phyloP scores from a whole-genome alignment of 2,797 vertebrate genomes.

The Neosilurus hyrtlii region DNA sequence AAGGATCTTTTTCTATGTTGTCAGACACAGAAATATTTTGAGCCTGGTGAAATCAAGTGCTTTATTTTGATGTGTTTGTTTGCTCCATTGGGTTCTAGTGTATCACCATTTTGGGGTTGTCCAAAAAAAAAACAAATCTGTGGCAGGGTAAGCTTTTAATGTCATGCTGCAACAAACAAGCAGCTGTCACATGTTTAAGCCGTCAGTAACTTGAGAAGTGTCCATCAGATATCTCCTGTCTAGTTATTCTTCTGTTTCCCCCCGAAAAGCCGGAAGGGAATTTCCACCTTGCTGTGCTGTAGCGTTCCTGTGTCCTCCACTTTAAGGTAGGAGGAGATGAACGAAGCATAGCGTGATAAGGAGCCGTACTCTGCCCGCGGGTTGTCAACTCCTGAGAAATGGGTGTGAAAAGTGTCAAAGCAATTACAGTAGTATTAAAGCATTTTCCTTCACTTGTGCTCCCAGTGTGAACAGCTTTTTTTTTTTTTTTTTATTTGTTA shows the following conservation, averaged over 20 bases:
- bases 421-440: conserved; percentile 70
- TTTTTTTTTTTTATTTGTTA: conserved; percentile 55
- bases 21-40: too few relatives aligned
- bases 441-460: conserved; percentile 64
- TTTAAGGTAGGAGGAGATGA: conserved; percentile 4
- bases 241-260: conserved; percentile 9
- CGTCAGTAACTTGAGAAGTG: conserved; percentile 22
- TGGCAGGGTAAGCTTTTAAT: conserved; percentile 11
- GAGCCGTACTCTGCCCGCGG: conserved; percentile 30
- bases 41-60: too few relatives aligned
- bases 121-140: background rate
- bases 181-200: conserved; percentile 21
- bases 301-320: conserved; percentile 19
- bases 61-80: background rate
- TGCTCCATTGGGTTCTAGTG: background rate
- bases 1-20: too few relatives aligned
- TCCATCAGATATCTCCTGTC: conserved; percentile 13
- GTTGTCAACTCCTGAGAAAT: conserved; percentile 48
- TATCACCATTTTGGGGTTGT: background rate
- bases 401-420: conserved; percentile 69
- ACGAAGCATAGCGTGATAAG: conserved; percentile 40
- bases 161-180: conserved; percentile 17
- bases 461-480: conserved; percentile 64
- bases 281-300: conserved; percentile 27
- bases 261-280: conserved; percentile 26